Percentiles rank a stretch among this genome's conserved stretches.
phyloP scores from a whole-genome alignment of 2,113 vertebrate genomes.

The Recurvirostra avosetta region DNA sequence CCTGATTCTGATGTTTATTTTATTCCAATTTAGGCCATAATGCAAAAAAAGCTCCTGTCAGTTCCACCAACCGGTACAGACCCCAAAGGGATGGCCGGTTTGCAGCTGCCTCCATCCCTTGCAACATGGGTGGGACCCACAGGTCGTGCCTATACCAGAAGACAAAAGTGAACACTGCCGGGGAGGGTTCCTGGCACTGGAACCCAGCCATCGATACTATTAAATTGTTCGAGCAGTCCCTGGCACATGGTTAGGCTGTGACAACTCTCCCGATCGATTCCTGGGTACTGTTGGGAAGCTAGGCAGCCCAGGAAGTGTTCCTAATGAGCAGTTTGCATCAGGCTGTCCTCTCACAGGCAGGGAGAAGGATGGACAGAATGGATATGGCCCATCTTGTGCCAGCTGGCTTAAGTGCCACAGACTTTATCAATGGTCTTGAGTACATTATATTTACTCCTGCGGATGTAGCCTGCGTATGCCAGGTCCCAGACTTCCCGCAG shows the following conservation, averaged over 20 bases:
- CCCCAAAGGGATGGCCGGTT: not conserved
- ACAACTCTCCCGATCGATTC: not conserved
- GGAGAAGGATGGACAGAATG: not conserved
- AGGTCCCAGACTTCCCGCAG: not conserved
- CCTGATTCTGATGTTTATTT: not conserved
- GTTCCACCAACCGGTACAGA: not conserved
- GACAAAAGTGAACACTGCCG: not conserved
- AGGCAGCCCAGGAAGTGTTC: not conserved
- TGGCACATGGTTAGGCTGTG: not conserved
- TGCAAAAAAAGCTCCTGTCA: not conserved
- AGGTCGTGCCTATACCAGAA: not conserved
- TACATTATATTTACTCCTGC: not conserved
- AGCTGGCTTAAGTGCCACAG: slow-evolving; percentile 17
- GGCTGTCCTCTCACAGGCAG: not conserved
- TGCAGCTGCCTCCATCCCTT: not conserved
- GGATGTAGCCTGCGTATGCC: not conserved
- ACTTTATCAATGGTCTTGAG: not conserved
- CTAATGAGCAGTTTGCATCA: not conserved
- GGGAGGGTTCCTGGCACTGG: not conserved
- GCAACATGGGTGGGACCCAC: not conserved
- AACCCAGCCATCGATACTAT: not conserved
- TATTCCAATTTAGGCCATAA: not conserved
- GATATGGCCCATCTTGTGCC: not conserved
- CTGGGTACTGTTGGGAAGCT: not conserved
- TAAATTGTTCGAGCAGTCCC: not conserved